Evolutionary conservation across 2,797 vertebrate species (phyloP), one percentile per base, ranked within the genome.

Genomic region (Oreochromis grahami): DNA sequence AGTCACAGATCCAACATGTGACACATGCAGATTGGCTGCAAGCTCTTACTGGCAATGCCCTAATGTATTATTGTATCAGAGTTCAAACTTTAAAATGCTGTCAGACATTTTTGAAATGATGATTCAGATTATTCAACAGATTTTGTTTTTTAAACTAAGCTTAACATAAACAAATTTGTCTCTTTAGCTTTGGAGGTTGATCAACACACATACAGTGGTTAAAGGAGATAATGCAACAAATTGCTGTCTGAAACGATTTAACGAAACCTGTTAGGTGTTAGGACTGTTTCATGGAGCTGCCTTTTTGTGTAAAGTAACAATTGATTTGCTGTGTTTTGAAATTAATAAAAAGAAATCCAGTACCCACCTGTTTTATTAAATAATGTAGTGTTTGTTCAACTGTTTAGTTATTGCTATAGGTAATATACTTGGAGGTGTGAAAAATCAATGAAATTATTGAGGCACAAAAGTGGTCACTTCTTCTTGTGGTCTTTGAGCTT

Each of bases 11-110:
- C 15, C 9, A 29, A 2, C 15, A 48, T 29, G 68, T 72, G 41
- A 72, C 3, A 2, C 41, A 19, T 29, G 41, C 68, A 72, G 68
- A 72, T 15, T 48, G 68, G 41, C 41, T 26, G 8, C 3, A 26
- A 2, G 24, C 0, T 29, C 14, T 48, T 29, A 17, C 9, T 0
- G 24, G 41, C 14, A 45, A 14, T 45, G 21, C 14, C 24, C 4
- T 29, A 7, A 29, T 45, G 19, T 29, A 72, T 26, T 10, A 43
- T 70, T 70, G 41, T 11, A 70, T 17, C 41, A 26, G 41, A 70
- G 41, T 45, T 70, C 60, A 2, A 65, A 21, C 63, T 41, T 68
- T 68, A 9, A 68, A 68, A 41, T 41, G 36, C 12, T 24, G n/a
- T 68, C 63, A 68, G 36, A 68, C 36, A 41, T 65, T 0, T 65